phyloP scores from a whole-genome alignment of 2,888 invertebrate genomes.

The Automeris io region DNA sequence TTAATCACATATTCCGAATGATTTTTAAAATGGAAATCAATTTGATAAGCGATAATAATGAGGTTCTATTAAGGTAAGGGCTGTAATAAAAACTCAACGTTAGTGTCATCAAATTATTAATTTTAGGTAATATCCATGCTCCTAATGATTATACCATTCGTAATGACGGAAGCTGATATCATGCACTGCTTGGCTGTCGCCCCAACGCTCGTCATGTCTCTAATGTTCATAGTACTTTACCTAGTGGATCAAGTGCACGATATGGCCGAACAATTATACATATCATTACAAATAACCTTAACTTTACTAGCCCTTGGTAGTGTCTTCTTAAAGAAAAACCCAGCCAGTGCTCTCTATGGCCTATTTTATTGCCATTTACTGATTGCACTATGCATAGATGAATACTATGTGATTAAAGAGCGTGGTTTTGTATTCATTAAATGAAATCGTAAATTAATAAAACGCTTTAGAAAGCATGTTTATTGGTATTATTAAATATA shows the following conservation, averaged over 20 bases:
- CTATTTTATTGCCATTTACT: constrained; percentile 54
- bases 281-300: constrained; percentile 38
- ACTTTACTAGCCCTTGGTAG: constrained; percentile 32
- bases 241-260: constrained; percentile 67
- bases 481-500: constrained; percentile 2
- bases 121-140: constrained; percentile 68
- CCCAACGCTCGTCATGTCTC: constrained; percentile 54
- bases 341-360: constrained; percentile 40
- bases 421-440: constrained; percentile 37
- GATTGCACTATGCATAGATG: constrained; percentile 48
- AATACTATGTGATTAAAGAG: constrained; percentile 49
- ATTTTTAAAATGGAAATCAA: too few species aligned
- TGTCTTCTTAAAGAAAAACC: constrained; percentile 21
- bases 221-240: constrained; percentile 60
- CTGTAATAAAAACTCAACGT: constrained; percentile 8
- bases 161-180: constrained; percentile 37
- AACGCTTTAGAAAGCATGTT: constrained; percentile 20
- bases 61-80: constrained; percentile 15
- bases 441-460: constrained; percentile 30
- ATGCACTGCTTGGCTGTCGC: constrained; percentile 58
- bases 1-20: too few species aligned
- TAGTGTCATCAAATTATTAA: constrained; percentile 34
- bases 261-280: constrained; percentile 58
- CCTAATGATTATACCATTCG: constrained; percentile 60
- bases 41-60: too few species aligned